Evolutionary conservation across 1,140 invertebrate species (phyloP).

Genomic region (Thalassaphorura encarpata): DNA sequence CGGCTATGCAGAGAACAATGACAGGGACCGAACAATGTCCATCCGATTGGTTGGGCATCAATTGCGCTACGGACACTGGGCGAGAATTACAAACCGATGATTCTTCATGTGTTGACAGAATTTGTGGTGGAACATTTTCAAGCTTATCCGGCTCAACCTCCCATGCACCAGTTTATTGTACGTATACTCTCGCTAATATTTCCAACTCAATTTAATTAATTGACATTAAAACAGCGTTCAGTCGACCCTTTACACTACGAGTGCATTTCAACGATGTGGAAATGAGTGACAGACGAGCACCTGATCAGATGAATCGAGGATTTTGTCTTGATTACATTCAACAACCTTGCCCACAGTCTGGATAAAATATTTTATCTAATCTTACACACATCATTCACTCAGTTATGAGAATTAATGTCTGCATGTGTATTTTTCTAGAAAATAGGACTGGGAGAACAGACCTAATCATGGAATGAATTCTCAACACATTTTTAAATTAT

Average conservation of each 20-base stretch:
- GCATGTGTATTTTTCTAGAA: too few species aligned
- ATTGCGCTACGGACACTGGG: conserved; percentile 57
- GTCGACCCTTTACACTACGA: conserved; percentile 63
- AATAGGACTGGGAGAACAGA: too few species aligned
- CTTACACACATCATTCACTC: too few species aligned
- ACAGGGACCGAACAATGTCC: conserved; percentile 40
- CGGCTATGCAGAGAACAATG: conserved; percentile 23
- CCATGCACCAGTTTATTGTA: conserved; percentile 53
- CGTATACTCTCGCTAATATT: conserved; percentile 35
- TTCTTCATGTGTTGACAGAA: conserved; percentile 51
- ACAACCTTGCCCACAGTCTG: conserved; percentile 52
- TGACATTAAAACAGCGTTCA: conserved; percentile 50
- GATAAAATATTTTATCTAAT: conserved; percentile 13
- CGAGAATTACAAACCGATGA: conserved; percentile 38
- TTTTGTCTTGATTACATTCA: conserved; percentile 59
- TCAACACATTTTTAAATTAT: too few species aligned
- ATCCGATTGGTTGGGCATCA: conserved; percentile 64
- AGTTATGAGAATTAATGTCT: too few species aligned
- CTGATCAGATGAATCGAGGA: conserved; percentile 29
- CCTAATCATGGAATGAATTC: too few species aligned
- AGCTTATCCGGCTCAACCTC: conserved; percentile 47
- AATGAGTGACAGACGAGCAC: conserved; percentile 51
- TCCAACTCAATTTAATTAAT: background rate
- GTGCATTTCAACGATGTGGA: conserved; percentile 67
- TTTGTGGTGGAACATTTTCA: conserved; percentile 61